A percentile compares a stretch with the other conserved stretches of the same genome.
phyloP scores from a whole-genome alignment of 2,113 vertebrate species.

The Aphyosemion australe region DNA sequence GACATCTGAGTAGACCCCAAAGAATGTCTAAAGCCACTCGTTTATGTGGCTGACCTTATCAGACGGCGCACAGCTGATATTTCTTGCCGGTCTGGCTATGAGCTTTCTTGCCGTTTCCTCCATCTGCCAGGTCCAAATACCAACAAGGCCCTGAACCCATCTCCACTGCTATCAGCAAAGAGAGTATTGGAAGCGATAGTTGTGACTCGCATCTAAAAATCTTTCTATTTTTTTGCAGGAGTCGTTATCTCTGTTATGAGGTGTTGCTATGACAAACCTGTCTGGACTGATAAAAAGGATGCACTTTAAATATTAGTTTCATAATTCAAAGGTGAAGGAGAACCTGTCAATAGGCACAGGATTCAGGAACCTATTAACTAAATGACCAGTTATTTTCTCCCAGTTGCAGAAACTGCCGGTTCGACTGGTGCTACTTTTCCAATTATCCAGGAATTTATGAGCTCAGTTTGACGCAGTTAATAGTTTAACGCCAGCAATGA shows the following conservation, averaged over 20 bases:
- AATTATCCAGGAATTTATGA: not conserved
- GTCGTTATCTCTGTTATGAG: conserved; percentile 6
- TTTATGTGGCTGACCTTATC: conserved; percentile 61
- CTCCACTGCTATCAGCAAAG: conserved; percentile 44
- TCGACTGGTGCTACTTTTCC: not conserved
- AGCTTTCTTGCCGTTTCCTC: conserved; percentile 40
- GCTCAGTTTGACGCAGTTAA: not conserved
- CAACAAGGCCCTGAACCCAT: conserved; percentile 46
- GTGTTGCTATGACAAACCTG: conserved; percentile 20
- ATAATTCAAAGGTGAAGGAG: not conserved
- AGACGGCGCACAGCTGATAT: conserved; percentile 55
- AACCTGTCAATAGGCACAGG: not conserved
- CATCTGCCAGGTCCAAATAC: conserved; percentile 61
- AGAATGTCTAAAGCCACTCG: conserved; percentile 35
- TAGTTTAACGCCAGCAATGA: not conserved
- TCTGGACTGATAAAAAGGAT: conserved; percentile 1
- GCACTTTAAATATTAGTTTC: not conserved
- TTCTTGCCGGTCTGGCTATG: conserved; percentile 32
- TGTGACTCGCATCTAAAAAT: conserved; percentile 39
- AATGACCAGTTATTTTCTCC: not conserved
- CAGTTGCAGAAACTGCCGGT: not conserved
- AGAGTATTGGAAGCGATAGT: conserved; percentile 60
- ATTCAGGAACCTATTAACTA: not conserved
- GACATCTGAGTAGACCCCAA: conserved; percentile 40
- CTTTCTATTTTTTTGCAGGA: conserved; percentile 29